Evolutionary conservation across 1,140 invertebrate species (phyloP), one percentile per base, ranked within the genome.

Genomic region (Cyclina sinensis): DNA sequence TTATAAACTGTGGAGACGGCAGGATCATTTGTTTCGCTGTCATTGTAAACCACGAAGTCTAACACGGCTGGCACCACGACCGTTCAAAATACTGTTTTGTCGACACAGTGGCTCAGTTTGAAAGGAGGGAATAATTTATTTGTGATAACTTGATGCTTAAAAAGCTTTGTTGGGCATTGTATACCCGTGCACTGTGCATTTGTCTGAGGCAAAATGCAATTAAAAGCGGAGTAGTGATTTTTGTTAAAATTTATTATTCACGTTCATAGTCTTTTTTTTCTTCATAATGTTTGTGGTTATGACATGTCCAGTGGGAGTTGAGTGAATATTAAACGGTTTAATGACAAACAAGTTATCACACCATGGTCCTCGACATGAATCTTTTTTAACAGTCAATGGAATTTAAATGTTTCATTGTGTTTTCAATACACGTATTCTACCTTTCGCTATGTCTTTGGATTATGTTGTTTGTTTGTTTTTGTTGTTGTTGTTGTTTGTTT

Each of bases 221-320:
- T 81, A 62, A 81, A 81, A 43, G 57, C 43, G 12, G 39, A 57
- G 37, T 57, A 57, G 65, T 81, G 35, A 65, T 81, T 81, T 65
- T 81, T 32, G 37, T 43, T n/a, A 81, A 81, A 81, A 43, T 65
- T 62, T 81, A 81, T 81, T 81, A 46, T 46, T 62, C 74, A 62
- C 79, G 11, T 27, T 43, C 35, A 57, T 54, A 35, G 32, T n/a
- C 54, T 27, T 27, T 62, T 62, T 81, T 65, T 11, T 46, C 68
- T 4, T 4, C 32, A 9, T 70, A 9, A 18, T 46, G 39, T 78
- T 37, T 78, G 74, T 32, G 74, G 46, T 78, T 78, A 78, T 78
- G 27, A 32, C 27, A 27, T 78, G 27, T 46, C 74, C 43, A 32
- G 1, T 51, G 48, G 32, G 39, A 78, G 5, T 16, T 32, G 48